These are phyloP conservation scores for Corydoras sp. DNA, from an alignment of 2,113 vertebrate genomes.

Conservation along the genomic window DNA sequence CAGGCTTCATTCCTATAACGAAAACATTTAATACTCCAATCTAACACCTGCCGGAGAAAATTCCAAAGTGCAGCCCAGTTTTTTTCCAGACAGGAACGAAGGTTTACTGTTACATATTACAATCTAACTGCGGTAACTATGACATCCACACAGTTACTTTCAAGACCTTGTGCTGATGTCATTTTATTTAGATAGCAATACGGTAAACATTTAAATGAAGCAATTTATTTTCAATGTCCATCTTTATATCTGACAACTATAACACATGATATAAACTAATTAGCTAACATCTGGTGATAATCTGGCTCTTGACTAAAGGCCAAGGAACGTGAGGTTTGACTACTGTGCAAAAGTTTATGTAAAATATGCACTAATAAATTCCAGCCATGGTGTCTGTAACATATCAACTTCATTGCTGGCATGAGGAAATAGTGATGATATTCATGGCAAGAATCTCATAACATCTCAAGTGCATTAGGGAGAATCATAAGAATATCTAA, in stretches of 20 bases:
- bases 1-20: too few relatives aligned
- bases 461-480: too few relatives aligned
- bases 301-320: slow-evolving; percentile 14
- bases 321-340: slow-evolving; percentile 32
- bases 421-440: neutral
- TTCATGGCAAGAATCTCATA: neutral
- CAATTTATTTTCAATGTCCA: neutral
- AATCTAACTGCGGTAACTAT: too few relatives aligned
- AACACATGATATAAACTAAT: slow-evolving; percentile 37
- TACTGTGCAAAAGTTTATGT: slow-evolving; percentile 14
- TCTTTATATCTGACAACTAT: slow-evolving; percentile 16
- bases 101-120: too few relatives aligned
- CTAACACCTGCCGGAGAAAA: too few relatives aligned
- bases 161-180: too few relatives aligned
- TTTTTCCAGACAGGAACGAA: too few relatives aligned
- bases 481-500: too few relatives aligned
- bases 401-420: neutral
- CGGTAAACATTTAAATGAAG: neutral
- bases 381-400: neutral
- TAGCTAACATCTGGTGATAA: slow-evolving; percentile 34
- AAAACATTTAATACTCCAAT: too few relatives aligned
- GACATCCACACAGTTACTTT: too few relatives aligned
- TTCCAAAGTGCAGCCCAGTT: too few relatives aligned
- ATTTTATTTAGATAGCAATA: too few relatives aligned
- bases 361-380: slow-evolving; percentile 17